Base-by-base conservation (phyloP, 2,113 vertebrate genomes). In the Drymodes brunneopygia region DNA sequence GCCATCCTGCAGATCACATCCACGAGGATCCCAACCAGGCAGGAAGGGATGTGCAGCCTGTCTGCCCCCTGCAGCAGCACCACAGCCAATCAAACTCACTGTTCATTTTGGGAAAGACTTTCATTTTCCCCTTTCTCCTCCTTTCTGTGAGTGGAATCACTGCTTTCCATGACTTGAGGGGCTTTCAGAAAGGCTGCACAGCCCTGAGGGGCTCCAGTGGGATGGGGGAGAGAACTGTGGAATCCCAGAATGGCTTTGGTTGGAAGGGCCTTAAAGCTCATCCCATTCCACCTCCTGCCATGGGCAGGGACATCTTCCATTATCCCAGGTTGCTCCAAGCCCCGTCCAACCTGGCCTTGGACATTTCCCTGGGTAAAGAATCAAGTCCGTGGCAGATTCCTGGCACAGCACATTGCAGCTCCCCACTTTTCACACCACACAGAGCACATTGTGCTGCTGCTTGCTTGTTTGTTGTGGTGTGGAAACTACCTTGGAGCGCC, bases 401-500 rank as follows among this genome's bases (percentile, higher is more conserved):
- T 50, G 36, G 48, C 57, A 44, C 7, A 61, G 51, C 35, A 4
- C 10, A 1, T 8, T 5, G 58, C 45, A 56, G 71, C 31, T 51
- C 54, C 31, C 0, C 3, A 7, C 10, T 48, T 44, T 40, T 31
- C 51, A 24, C 1, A 0, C 60, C n/a, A 3, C 0, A 6, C 0
- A 0, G 45, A 78, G n/a, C 6, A 1, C 28, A 17, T 2, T 1
- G 20, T 40, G 48, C 17, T 72, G 38, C 40, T 40, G 40, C 14
- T 2, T 75, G 31, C n/a, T 25, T 28, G 35, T 31, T 50, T 54
- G 44, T 9, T 36, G 58, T 50, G 89, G 25, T 45, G 67, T 89
- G 86, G 73, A 92, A 91, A 88, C 81, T 35, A 62, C 93, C 77
- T 17, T 7, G 60, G 66, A 54, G 56, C 0, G 0, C 2, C 25